phyloP scores from a whole-genome alignment of 2,888 invertebrate genomes.

The Ypsolopha sequella region DNA sequence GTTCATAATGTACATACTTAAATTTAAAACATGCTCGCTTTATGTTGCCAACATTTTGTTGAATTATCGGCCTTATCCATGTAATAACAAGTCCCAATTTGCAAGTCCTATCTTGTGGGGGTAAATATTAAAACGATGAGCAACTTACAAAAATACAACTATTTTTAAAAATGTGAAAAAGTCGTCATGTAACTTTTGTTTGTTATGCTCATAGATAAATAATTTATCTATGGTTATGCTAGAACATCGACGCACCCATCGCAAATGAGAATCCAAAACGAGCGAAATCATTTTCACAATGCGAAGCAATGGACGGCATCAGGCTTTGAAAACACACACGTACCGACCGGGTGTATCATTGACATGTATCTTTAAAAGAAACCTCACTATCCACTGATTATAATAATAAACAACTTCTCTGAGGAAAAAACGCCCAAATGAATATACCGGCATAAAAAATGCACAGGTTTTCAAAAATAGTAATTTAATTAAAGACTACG shows the following conservation, averaged over 20 bases:
- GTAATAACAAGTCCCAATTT: not conserved
- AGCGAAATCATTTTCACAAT: not conserved
- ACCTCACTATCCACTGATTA: not conserved
- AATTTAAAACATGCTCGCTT: no score
- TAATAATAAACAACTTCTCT: not conserved
- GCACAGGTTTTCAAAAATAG: no score
- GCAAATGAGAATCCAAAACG: no score
- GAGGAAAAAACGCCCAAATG: not conserved
- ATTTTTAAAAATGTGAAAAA: not conserved
- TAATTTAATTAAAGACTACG: no score
- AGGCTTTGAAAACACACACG: not conserved
- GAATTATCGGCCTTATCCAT: not conserved
- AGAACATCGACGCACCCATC: not conserved
- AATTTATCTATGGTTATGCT: no score
- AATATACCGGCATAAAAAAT: no score
- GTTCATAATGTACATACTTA: no score
- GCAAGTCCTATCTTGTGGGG: not conserved
- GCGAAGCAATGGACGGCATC: not conserved
- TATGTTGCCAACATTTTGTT: no score
- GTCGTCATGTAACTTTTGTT: no score
- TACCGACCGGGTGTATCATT: not conserved
- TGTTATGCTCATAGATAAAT: no score
- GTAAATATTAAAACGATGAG: not conserved
- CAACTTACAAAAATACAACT: not conserved
- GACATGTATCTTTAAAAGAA: not conserved